Evolutionary conservation across 2,797 vertebrate species (phyloP).

Genomic region (Neosilurus hyrtlii): DNA sequence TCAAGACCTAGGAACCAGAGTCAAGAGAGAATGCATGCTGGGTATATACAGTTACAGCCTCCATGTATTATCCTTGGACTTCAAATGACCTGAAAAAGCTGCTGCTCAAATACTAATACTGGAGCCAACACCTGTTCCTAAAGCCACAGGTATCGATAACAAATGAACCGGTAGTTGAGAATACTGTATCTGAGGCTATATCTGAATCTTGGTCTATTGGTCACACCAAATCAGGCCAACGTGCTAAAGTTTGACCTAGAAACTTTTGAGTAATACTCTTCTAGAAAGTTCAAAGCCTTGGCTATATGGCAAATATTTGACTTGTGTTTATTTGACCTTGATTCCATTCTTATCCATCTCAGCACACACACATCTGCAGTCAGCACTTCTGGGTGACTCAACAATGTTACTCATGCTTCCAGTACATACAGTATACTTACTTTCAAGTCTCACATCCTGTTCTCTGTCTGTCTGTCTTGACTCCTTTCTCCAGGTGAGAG

Average conservation of each 20-base stretch:
- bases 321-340: background rate
- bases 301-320: background rate
- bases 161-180: background rate
- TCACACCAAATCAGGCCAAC: background rate
- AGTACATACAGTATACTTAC: no score
- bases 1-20: background rate
- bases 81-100: background rate
- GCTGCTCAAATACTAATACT: background rate
- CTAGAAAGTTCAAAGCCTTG: background rate
- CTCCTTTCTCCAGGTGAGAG: slow-evolving; percentile 79
- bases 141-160: background rate
- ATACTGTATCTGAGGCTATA: background rate
- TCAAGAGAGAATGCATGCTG: background rate
- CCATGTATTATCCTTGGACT: background rate
- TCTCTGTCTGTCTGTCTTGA: background rate
- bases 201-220: background rate
- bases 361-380: slow-evolving; percentile 10
- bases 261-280: background rate
- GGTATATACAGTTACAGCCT: background rate
- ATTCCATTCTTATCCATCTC: background rate
- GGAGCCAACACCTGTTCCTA: background rate
- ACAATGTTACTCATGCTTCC: slow-evolving; percentile 42
- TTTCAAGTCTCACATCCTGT: background rate
- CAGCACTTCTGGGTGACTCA: slow-evolving; percentile 41
- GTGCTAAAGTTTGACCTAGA: background rate